phyloP scores from a whole-genome alignment of 2,113 vertebrate species.

The Odobenus rosmarus region DNA sequence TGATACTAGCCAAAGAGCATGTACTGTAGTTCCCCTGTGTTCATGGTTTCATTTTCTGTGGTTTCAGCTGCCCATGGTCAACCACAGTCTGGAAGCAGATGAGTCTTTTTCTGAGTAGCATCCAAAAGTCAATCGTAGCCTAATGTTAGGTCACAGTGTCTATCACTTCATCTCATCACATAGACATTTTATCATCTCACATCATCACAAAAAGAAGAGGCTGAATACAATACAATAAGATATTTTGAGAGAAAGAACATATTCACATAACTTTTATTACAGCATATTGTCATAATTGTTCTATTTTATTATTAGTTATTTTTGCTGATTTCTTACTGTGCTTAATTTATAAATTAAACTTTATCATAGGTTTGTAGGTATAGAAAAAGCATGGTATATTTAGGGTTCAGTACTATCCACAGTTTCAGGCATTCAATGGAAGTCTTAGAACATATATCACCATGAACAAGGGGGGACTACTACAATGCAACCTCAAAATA shows the following conservation, averaged over 20 bases:
- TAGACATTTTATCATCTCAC: not conserved
- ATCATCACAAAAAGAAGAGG: not conserved
- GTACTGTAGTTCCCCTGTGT: not conserved
- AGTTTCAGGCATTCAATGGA: not conserved
- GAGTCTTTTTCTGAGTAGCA: not conserved
- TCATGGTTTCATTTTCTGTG: not conserved
- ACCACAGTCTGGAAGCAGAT: not conserved
- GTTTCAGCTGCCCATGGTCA: not conserved
- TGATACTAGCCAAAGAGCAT: slow-evolving; percentile 13
- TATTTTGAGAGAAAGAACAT: not conserved
- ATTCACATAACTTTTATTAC: not conserved
- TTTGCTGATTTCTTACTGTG: not conserved
- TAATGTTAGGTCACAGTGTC: not conserved
- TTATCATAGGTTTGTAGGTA: not conserved
- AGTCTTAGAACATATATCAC: not conserved
- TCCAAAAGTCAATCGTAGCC: not conserved
- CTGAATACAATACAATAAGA: not conserved
- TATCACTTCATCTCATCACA: not conserved
- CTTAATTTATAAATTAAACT: not conserved
- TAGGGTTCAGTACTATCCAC: not conserved
- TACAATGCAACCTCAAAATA: slow-evolving; percentile 40
- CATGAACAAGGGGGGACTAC: not conserved
- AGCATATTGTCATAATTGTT: not conserved
- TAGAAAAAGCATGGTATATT: not conserved
- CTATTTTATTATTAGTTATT: not conserved